Evolutionary conservation across 1,140 invertebrate genomes (phyloP), one percentile per base, ranked within the genome.

Genomic region (Heliconius congener): DNA sequence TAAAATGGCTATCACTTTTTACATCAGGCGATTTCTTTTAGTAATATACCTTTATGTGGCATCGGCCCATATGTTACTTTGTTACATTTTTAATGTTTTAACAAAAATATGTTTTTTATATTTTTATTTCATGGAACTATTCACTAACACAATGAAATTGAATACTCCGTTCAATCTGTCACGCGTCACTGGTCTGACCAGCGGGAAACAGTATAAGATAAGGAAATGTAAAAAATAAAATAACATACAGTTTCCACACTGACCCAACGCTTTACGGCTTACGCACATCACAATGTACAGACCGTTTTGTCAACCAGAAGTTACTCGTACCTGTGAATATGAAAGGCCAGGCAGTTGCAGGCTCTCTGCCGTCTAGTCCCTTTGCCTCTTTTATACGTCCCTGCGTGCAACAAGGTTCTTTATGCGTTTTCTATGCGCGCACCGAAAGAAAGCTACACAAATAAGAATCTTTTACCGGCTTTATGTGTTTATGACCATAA

Each of bases 351-450:
- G 60, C 76, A 60, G 73, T 78, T 78, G 50, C 46, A 78, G 52
- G 50, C 71, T 73, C 73, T 78, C 50, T 78, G 46, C 57, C 50
- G 34, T 57, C 76, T 23, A 34, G 37, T 71, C 76, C 60, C 27
- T 30, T 66, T 66, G 13, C 60, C 60, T 66, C 76, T 73, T 78
- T 71, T 23, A 73, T 71, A 70, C 74, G 50, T 34, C 50, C 42
- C 66, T 46, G 46, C 27, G 34, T 52, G 72, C 70, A 77, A 72
- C 34, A 19, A 72, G 76, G 70, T 73, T 73, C 57, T 78, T 73
- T 78, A 78, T 71, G 52, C 71, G 76, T 73, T 78, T 78, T 78
- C 76, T 73, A 78, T 78, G 76, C 76, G 76, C 39, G 71, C 6
- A 78, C 50, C 60, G 23, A 66, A 66, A 27, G 11, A 66, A 5